Evolutionary conservation across 1,140 invertebrate species (phyloP), one percentile per base, ranked within the genome.

Genomic region (Ladona fulva): DNA sequence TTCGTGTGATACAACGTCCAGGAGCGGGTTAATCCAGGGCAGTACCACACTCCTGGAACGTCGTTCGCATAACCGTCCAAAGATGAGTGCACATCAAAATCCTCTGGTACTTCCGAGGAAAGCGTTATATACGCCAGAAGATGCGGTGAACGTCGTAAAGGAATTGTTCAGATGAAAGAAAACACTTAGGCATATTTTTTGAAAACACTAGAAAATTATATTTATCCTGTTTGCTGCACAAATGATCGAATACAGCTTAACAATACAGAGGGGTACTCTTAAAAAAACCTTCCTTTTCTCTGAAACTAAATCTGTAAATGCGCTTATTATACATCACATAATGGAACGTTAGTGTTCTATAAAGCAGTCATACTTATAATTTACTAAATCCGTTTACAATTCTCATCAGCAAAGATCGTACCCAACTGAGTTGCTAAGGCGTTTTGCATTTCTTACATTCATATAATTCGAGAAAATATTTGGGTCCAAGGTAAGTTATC

Each of bases 151-250:
- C 5, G 52, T n/a, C n/a, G n/a, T n/a, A n/a, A n/a, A n/a, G n/a
- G n/a, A n/a, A n/a, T n/a, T n/a, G n/a, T 66, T 16, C 12, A 12
- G 52, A 66, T 6, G 5, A 12, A 66, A 66, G n/a, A 66, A 66
- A 16, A 66, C 3, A 66, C 52, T 22, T 19, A 66, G 29, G 29
- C 29, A 37, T 37, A 37, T 37, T 37, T 37, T 37, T 37, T 66
- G 52, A 66, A 66, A 66, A 66, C 52, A 66, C 52, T 66, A 66
- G 52, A 66, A 66, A 66, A 66, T 66, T 66, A 66, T 66, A 66
- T 66, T 66, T 66, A 66, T 66, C 52, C 52, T 66, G 14, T 66
- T 66, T 22, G 52, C 52, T 66, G 52, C 52, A 66, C 29, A 66
- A 66, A 19, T 19, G 52, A 12, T 66, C 5, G 52, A 66, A 66